Evolutionary conservation across 2,888 invertebrate species (phyloP).

Genomic region (Adelphocoris suturalis): DNA sequence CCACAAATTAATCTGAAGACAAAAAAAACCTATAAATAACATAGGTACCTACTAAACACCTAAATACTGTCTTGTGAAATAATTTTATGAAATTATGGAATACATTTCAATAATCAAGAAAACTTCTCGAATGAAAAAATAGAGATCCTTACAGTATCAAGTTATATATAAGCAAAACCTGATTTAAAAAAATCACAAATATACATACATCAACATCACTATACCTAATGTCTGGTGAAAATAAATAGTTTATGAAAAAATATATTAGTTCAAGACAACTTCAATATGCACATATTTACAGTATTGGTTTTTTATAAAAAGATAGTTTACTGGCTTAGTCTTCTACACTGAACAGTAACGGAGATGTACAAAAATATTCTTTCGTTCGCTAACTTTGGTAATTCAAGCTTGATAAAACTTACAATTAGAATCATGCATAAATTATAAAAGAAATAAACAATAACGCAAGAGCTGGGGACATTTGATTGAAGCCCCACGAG

Average conservation of each 20-base stretch:
- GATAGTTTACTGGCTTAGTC: slow-evolving; percentile 19
- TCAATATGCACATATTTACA: slow-evolving; percentile 36
- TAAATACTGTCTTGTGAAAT: slow-evolving; percentile 7
- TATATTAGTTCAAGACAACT: slow-evolving; percentile 12
- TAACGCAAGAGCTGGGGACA: too few species aligned
- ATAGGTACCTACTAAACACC: not conserved
- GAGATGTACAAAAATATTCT: slow-evolving; percentile 38
- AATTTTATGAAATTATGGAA: too few species aligned
- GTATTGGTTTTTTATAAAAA: not conserved
- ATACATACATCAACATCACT: too few species aligned
- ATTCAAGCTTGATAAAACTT: slow-evolving; percentile 29
- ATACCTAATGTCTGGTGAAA: slow-evolving; percentile 12
- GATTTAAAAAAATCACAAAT: too few species aligned
- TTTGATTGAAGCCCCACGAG: too few species aligned
- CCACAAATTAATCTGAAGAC: not conserved
- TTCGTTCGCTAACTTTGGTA: slow-evolving; percentile 25
- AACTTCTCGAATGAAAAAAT: too few species aligned
- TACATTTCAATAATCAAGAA: too few species aligned
- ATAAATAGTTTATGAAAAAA: slow-evolving; percentile 32
- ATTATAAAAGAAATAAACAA: not conserved
- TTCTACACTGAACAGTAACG: slow-evolving; percentile 1
- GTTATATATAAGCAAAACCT: too few species aligned
- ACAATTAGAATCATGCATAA: not conserved
- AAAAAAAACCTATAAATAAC: not conserved
- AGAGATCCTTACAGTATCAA: too few species aligned